Evolutionary conservation across 2,888 invertebrate species (phyloP).

Genomic region (Tipula helvola): DNA sequence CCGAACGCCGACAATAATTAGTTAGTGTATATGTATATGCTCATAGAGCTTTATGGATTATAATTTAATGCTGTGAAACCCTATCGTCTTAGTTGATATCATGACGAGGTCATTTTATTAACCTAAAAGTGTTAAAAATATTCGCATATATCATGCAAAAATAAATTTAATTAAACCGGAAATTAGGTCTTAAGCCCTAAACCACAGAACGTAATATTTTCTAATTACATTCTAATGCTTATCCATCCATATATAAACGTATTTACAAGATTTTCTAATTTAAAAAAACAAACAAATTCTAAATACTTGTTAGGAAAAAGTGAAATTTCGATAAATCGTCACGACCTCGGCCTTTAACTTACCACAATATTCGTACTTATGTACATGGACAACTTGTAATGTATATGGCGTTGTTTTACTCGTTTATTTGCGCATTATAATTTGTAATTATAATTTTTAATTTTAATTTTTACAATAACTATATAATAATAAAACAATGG

Average conservation of each 20-base stretch:
- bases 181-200: neutral
- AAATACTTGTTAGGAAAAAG: neutral
- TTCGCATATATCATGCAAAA: neutral
- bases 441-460: neutral
- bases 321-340: neutral
- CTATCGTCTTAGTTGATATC: neutral
- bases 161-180: neutral
- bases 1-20: neutral
- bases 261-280: neutral
- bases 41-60: neutral
- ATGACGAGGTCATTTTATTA: neutral
- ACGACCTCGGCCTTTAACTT: neutral
- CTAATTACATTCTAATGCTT: neutral
- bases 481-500: neutral
- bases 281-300: neutral
- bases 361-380: neutral
- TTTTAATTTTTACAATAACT: neutral
- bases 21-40: neutral
- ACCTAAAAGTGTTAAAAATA: neutral
- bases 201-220: neutral
- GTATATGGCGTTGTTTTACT: neutral
- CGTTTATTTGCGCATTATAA: neutral
- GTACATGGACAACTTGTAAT: neutral
- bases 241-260: neutral
- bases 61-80: neutral